These are phyloP conservation scores for Tigriopus californicus DNA, from an alignment of 2,888 invertebrate species.

Conservation along the genomic window DNA sequence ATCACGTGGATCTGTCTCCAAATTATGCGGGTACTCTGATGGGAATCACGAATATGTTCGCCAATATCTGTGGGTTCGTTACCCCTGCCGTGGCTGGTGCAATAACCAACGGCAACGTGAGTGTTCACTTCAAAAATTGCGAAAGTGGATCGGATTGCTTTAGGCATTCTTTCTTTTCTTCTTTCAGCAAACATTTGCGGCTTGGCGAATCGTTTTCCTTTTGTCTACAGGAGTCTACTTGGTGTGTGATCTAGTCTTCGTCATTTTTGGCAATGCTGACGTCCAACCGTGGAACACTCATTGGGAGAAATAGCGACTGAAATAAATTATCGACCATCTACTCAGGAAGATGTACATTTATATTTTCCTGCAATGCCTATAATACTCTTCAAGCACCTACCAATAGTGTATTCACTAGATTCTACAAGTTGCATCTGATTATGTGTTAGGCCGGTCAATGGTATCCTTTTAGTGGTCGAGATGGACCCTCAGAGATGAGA, in stretches of 20 bases:
- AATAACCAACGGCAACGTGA: constrained; percentile 46
- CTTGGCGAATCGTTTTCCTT: constrained; percentile 59
- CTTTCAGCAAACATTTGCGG: constrained; percentile 42
- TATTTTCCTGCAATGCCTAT: no score
- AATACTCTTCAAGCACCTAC: no score
- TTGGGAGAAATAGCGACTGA: not conserved
- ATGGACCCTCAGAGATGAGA: no score
- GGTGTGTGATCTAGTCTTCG: constrained; percentile 51
- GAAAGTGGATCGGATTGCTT: not conserved
- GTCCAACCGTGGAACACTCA: constrained; percentile 42
- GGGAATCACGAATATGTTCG: constrained; percentile 61
- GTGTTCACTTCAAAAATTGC: not conserved
- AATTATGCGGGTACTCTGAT: constrained; percentile 66
- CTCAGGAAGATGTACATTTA: no score
- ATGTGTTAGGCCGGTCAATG: no score
- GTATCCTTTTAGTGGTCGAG: no score
- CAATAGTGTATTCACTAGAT: no score
- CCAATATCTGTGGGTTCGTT: constrained; percentile 60
- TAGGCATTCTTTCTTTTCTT: not conserved
- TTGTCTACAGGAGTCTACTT: constrained; percentile 56
- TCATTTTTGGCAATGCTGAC: constrained; percentile 55
- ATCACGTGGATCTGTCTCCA: constrained; percentile 61
- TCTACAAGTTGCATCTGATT: no score
- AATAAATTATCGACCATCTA: no score
- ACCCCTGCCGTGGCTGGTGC: constrained; percentile 57